phyloP scores from a whole-genome alignment of 2,797 vertebrate genomes.

The Acanthurus lineatus region DNA sequence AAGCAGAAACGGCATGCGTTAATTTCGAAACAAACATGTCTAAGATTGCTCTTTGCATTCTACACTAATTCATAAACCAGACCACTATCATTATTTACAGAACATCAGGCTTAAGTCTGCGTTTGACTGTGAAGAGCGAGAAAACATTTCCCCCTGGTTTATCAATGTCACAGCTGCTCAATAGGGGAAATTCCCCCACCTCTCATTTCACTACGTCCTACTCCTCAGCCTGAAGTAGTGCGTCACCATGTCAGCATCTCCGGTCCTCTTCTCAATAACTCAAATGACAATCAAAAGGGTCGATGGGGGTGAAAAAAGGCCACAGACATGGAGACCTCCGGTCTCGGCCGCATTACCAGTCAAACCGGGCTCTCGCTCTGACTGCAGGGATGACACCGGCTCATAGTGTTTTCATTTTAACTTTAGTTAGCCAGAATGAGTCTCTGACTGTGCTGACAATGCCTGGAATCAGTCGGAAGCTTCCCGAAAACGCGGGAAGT shows the following conservation, averaged over 20 bases:
- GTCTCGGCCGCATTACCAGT: constrained; percentile 39
- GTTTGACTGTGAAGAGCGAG: constrained; percentile 59
- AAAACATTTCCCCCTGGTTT: constrained; percentile 56
- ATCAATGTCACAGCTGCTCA: constrained; percentile 45
- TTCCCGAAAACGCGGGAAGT: constrained; percentile 37
- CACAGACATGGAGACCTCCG: constrained; percentile 26
- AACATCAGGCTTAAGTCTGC: constrained; percentile 44
- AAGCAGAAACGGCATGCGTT: not conserved
- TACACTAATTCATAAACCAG: constrained; percentile 57
- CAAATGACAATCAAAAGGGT: constrained; percentile 36
- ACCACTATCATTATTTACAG: constrained; percentile 62
- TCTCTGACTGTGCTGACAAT: constrained; percentile 20
- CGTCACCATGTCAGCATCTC: constrained; percentile 45
- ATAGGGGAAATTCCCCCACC: constrained; percentile 65
- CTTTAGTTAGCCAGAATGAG: constrained; percentile 7
- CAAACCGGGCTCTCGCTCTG: constrained; percentile 64
- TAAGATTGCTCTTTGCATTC: constrained; percentile 17
- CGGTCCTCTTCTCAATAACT: constrained; percentile 65
- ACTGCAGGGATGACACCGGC: constrained; percentile 38
- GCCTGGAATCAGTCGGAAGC: constrained; percentile 18
- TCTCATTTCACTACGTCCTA: constrained; percentile 58
- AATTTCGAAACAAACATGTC: constrained; percentile 41
- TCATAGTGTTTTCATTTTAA: not conserved
- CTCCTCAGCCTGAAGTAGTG: constrained; percentile 28
- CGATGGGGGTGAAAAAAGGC: constrained; percentile 10